A percentile compares a stretch with the other conserved stretches of the same genome.
These are phyloP conservation scores for Vulpes lagopus DNA, from an alignment of 2,113 vertebrate species.

Conservation along the genomic window DNA sequence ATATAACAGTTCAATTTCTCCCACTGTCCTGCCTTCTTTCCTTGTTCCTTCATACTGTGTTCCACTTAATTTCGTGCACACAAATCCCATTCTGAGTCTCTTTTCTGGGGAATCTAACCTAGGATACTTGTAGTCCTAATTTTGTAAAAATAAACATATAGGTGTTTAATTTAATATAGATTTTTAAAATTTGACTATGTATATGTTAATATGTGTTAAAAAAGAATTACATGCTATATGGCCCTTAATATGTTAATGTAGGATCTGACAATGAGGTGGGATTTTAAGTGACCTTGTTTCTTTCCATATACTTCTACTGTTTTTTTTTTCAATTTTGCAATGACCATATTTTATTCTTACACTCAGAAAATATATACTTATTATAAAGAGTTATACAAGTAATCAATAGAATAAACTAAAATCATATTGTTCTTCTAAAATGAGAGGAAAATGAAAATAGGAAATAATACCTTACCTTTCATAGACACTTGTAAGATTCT, in stretches of 20 bases:
- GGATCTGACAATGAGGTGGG: background rate
- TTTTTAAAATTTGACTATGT: background rate
- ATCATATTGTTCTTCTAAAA: background rate
- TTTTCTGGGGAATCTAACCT: background rate
- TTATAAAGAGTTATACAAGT: background rate
- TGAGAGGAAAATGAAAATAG: constrained; percentile 13
- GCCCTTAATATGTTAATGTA: background rate
- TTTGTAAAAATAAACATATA: background rate
- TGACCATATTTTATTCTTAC: background rate
- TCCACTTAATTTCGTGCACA: background rate
- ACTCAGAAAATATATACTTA: background rate
- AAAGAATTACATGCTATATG: background rate
- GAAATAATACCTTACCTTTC: background rate
- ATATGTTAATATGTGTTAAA: background rate
- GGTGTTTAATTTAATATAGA: background rate
- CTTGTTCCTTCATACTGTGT: background rate
- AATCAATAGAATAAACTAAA: background rate
- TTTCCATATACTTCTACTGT: background rate
- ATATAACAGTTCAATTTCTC: background rate
- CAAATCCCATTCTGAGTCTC: background rate
- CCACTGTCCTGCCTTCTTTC: background rate
- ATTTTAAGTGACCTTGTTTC: background rate
- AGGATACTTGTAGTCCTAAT: background rate
- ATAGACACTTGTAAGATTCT: background rate
- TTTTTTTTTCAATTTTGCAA: background rate